These are phyloP conservation scores for Hesperophylax magnus DNA, from an alignment of 1,140 invertebrate species.

Conservation along the genomic window DNA sequence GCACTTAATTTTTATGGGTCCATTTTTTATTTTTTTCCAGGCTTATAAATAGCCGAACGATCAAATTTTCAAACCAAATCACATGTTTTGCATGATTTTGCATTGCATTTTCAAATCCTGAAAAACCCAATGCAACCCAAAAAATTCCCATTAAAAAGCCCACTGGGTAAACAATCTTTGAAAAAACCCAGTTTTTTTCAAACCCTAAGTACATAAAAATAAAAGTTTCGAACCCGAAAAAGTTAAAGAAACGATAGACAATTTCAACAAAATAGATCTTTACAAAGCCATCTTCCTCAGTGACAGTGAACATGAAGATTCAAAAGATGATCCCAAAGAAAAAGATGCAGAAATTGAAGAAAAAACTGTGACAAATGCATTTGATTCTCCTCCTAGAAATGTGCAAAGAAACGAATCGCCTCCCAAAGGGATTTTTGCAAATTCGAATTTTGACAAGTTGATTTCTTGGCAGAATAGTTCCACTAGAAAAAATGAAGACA, in stretches of 20 bases:
- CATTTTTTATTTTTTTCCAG: no score
- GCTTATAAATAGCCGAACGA: no score
- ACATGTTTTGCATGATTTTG: no score
- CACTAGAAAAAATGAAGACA: slow-evolving; percentile 50
- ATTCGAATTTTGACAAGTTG: slow-evolving; percentile 77
- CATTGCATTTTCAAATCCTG: no score
- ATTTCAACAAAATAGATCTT: slow-evolving; percentile 75
- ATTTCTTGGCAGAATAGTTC: slow-evolving; percentile 67
- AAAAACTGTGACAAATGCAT: slow-evolving; percentile 30
- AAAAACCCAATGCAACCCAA: no score
- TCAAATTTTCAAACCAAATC: no score
- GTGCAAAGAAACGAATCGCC: slow-evolving; percentile 76
- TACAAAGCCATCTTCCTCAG: slow-evolving; percentile 79
- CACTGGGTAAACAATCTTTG: no score
- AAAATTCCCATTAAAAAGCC: no score
- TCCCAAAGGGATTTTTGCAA: slow-evolving; percentile 81
- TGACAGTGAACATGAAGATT: slow-evolving; percentile 72
- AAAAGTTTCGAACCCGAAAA: slow-evolving; percentile 52
- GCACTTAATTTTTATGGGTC: no score
- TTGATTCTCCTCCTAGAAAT: slow-evolving; percentile 61
- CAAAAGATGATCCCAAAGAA: slow-evolving; percentile 51
- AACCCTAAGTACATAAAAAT: background rate
- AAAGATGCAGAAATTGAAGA: background rate
- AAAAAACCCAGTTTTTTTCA: no score
- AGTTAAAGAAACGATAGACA: slow-evolving; percentile 66